Conservation (phyloP, 1,140 invertebrate genomes). For the Drosophila orosa region DNA sequence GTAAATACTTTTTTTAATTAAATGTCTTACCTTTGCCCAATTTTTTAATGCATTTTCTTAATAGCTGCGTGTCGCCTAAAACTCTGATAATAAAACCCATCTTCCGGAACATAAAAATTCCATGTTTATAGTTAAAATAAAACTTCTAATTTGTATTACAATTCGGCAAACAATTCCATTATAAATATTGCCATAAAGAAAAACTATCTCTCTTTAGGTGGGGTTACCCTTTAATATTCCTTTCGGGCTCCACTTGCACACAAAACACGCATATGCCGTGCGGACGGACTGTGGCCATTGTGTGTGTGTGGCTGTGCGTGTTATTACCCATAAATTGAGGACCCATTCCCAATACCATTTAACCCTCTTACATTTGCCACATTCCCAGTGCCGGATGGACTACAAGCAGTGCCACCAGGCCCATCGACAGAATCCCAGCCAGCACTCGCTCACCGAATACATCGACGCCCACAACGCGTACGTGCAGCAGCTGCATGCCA, state of each 20-base stretch:
- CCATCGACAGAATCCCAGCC: conserved; percentile 88
- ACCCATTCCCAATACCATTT: conserved; percentile 7
- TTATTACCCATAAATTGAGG: conserved; percentile 49
- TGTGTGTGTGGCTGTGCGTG: conserved; percentile 25
- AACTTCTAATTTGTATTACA: background rate
- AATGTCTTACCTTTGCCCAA: background rate
- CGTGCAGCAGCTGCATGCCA: conserved; percentile 95
- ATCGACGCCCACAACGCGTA: conserved; percentile 97
- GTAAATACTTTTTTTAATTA: too few species aligned
- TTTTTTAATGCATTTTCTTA: background rate
- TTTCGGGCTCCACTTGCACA: background rate
- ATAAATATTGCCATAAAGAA: conserved; percentile 1
- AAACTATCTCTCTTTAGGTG: background rate
- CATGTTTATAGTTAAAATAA: background rate
- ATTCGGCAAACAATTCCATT: background rate
- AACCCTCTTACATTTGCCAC: background rate
- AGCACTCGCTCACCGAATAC: conserved; percentile 90
- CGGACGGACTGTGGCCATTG: conserved; percentile 8
- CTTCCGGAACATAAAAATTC: background rate
- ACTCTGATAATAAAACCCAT: background rate
- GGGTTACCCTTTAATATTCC: background rate
- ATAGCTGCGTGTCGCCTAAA: background rate
- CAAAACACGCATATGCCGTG: conserved; percentile 22
- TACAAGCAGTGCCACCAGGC: conserved; percentile 93
- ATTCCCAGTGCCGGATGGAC: conserved; percentile 90